phyloP scores from a whole-genome alignment of 37 sponge, comb jelly and placozoan genomes.

The Cliona cf. orientalis region DNA sequence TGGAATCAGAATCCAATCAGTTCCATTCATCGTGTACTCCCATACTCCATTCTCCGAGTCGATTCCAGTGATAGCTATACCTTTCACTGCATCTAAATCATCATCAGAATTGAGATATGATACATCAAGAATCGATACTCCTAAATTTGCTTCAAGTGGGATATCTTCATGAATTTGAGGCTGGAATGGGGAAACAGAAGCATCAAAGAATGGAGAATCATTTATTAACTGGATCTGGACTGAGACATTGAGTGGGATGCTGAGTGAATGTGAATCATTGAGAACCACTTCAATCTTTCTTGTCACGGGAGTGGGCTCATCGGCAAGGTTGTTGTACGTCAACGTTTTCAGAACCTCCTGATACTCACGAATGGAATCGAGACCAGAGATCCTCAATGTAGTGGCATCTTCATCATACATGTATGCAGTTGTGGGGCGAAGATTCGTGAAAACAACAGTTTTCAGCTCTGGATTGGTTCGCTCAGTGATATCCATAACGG shows the following conservation, averaged over 20 bases:
- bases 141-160: conserved; percentile 32
- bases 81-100: conserved; percentile 60
- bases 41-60: conserved; percentile 57
- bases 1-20: conserved; percentile 21
- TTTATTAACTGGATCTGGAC: conserved; percentile 82
- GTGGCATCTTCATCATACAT: conserved; percentile 31
- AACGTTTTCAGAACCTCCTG: conserved; percentile 73
- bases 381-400: conserved; percentile 63
- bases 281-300: conserved; percentile 56
- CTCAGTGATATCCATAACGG: conserved; percentile 41
- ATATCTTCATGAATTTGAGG: conserved; percentile 73
- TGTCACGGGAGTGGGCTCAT: conserved; percentile 72
- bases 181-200: conserved; percentile 24
- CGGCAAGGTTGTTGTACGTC: conserved; percentile 82
- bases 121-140: conserved; percentile 41
- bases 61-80: conserved; percentile 63
- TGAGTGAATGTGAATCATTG: conserved; percentile 61
- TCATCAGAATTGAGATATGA: conserved; percentile 68
- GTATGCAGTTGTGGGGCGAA: conserved; percentile 24
- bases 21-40: conserved; percentile 53
- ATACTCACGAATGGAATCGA: conserved; percentile 61
- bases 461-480: conserved; percentile 10
- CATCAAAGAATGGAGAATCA: conserved; percentile 83
- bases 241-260: conserved; percentile 39
- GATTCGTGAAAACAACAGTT: conserved; percentile 16